Percentiles rank a stretch among this genome's conserved stretches.
Evolutionary conservation across 2,113 vertebrate genomes (phyloP).

Genomic region (Entelurus aequoreus): DNA sequence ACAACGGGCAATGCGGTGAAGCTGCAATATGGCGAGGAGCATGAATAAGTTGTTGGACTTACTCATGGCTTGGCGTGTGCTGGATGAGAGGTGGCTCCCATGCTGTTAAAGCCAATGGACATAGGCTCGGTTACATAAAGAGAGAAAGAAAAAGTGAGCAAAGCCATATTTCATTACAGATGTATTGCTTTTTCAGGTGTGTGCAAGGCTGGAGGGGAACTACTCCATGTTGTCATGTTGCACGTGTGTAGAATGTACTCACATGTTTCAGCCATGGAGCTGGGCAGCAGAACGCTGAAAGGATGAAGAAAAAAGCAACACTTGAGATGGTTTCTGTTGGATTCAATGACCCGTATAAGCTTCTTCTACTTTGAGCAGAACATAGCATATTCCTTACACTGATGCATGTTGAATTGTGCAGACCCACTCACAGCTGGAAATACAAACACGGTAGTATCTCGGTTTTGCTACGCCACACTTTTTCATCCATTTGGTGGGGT

Average conservation of each 20-base stretch:
- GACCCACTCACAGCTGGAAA: too few relatives aligned
- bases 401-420: too few relatives aligned
- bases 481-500: too few relatives aligned
- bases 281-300: slow-evolving; percentile 37
- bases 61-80: slow-evolving; percentile 10
- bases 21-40: too few relatives aligned
- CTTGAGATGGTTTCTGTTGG: too few relatives aligned
- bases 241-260: slow-evolving; percentile 42
- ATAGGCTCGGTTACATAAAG: slow-evolving; percentile 13
- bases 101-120: slow-evolving; percentile 37
- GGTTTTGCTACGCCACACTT: too few relatives aligned
- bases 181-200: slow-evolving; percentile 25
- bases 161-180: slow-evolving; percentile 8
- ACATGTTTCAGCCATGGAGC: slow-evolving; percentile 58
- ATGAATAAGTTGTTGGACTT: too few relatives aligned
- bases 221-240: slow-evolving; percentile 10
- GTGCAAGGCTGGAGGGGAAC: neutral
- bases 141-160: neutral
- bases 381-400: too few relatives aligned
- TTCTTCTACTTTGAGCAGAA: too few relatives aligned
- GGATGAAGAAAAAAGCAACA: slow-evolving; percentile 1
- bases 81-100: slow-evolving; percentile 30
- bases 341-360: too few relatives aligned
- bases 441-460: too few relatives aligned
- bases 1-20: too few relatives aligned